Percentiles rank a stretch among this genome's conserved stretches.
These are phyloP conservation scores for Acanthis flammea DNA, from an alignment of 2,797 vertebrate species.

Conservation along the genomic window DNA sequence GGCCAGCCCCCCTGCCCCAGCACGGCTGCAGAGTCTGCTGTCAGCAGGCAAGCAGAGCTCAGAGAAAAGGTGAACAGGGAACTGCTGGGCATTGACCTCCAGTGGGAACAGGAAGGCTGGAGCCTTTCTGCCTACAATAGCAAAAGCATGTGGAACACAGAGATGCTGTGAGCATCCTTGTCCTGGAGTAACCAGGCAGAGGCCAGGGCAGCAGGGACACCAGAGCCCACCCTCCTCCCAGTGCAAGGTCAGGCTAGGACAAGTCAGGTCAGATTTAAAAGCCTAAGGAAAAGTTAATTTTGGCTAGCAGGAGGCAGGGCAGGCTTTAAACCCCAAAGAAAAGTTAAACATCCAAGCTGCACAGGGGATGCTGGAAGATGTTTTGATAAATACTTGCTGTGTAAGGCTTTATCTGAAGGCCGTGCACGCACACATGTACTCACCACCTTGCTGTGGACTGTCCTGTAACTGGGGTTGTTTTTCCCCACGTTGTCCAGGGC, in stretches of 20 bases:
- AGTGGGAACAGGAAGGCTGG: background rate
- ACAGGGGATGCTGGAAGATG: background rate
- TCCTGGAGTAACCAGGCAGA: constrained; percentile 24
- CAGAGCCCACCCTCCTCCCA: background rate
- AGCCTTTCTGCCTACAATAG: background rate
- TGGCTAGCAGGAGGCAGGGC: background rate
- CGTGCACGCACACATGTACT: accelerated
- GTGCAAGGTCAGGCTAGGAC: constrained; percentile 21
- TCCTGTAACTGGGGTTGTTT: background rate
- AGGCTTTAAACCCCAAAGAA: background rate
- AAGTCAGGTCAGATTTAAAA: background rate
- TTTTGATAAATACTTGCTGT: background rate
- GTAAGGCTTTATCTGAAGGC: background rate
- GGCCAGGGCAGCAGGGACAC: background rate
- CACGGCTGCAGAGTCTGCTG: background rate
- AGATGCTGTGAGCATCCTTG: background rate
- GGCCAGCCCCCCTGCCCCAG: background rate
- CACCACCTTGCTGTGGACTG: background rate
- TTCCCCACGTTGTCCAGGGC: background rate
- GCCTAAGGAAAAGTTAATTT: background rate
- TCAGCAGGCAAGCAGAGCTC: background rate
- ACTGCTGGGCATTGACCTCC: constrained; percentile 37
- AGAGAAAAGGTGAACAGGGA: background rate
- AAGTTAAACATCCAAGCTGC: background rate
- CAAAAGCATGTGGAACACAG: background rate